Evolutionary conservation across 2,797 vertebrate species (phyloP), one percentile per base, ranked within the genome.

Genomic region (Astyanax mexicanus): DNA sequence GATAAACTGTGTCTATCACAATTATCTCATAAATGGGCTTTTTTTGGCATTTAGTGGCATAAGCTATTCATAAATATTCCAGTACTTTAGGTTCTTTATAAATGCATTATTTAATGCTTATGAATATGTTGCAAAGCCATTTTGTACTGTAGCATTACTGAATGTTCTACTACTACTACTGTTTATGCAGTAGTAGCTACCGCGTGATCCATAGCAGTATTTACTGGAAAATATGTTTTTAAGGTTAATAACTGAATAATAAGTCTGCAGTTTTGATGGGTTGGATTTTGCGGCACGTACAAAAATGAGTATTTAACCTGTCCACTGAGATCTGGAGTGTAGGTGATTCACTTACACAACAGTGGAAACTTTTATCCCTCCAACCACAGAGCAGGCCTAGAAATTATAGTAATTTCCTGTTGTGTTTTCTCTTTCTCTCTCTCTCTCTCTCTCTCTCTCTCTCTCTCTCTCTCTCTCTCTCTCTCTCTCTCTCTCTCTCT

Each of bases 381-480:
- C 35, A 74, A 55, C 62, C 38, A 45, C 37, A 66, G 37, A n/a
- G 23, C 61, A 42, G 13, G n/a, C 54, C 35, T n/a, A 62, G 60
- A 55, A 70, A 77, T 55, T 27, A 45, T 54, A 64, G 52, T 45
- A 42, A 72, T 66, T 72, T 72, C 32, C 38, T 58, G 61, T 47
- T 58, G 40, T 67, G 21, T 19, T 38, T 3, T n/a, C n/a, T 62
- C 51, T 74, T 19, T 13, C 4, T 47, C 4, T 49, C 23, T 29
- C 64, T 2, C 9, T 67, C 64, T 49, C 45, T 51, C 29, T 68
- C 9, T 68, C 45, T 68, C 47, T 51, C 25, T 12, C 17, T 23
- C 27, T 58, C 37, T 47, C 60, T 47, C 19, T 52, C 40, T 52
- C 35, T 60, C 57, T 42, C 3, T 69, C 60, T 23, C 60, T 23